A percentile compares a stretch with the other conserved stretches of the same genome.
These are phyloP conservation scores for Sepiola atlantica DNA, from an alignment of 2,888 invertebrate genomes.

Conservation along the genomic window DNA sequence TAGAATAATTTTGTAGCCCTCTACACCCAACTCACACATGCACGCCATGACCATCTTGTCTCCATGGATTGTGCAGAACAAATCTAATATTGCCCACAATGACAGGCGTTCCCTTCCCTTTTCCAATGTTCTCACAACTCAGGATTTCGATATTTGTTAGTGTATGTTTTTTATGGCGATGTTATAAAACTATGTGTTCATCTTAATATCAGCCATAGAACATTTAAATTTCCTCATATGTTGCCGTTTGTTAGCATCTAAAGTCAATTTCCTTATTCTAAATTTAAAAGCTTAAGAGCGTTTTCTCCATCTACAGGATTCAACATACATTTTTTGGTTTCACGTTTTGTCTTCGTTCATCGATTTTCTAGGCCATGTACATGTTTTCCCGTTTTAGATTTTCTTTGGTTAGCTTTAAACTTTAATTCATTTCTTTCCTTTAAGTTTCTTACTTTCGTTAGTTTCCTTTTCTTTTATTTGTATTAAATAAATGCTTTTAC, in stretches of 20 bases:
- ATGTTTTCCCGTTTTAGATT: background rate
- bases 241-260: background rate
- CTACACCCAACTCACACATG: background rate
- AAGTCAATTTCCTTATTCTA: conserved; percentile 11
- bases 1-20: background rate
- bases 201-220: background rate
- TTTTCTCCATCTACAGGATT: background rate
- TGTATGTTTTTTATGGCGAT: background rate
- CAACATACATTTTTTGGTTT: background rate
- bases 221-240: conserved; percentile 6
- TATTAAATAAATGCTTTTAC: too few relatives aligned
- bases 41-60: background rate
- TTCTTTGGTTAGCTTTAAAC: background rate
- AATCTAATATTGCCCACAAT: conserved; percentile 9
- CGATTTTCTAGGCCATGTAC: background rate
- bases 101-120: background rate
- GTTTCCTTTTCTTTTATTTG: background rate
- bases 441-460: background rate
- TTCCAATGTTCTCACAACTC: background rate
- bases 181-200: background rate
- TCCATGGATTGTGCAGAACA: conserved; percentile 18
- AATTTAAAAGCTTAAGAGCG: background rate
- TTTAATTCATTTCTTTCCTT: background rate
- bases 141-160: background rate
- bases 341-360: background rate